Evolutionary conservation across 1,140 invertebrate species (phyloP).

Genomic region (Euborellia annulipes): DNA sequence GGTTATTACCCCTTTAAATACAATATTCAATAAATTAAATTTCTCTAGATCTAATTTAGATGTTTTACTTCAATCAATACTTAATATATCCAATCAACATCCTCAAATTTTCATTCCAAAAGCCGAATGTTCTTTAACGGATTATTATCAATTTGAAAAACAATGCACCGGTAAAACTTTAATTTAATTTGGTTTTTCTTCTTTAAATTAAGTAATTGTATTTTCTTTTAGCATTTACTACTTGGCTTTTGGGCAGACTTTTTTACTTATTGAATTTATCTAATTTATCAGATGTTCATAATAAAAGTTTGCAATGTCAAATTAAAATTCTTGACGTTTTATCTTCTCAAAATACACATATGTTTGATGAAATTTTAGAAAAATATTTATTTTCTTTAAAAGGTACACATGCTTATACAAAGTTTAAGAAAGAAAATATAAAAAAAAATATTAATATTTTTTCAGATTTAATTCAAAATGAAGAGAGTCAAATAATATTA

Average conservation of each 20-base stretch:
- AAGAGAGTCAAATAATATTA: too few relatives aligned
- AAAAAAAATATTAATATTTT: too few relatives aligned
- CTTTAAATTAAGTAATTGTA: background rate
- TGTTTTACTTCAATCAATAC: too few relatives aligned
- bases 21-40: too few relatives aligned
- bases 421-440: too few relatives aligned
- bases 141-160: conserved; percentile 14
- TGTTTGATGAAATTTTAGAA: conserved; percentile 19
- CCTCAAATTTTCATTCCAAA: too few relatives aligned
- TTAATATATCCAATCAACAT: too few relatives aligned
- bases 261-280: conserved; percentile 22
- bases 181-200: background rate
- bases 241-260: conserved; percentile 26
- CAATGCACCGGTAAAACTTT: conserved; percentile 20
- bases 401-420: too few relatives aligned
- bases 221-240: conserved; percentile 23
- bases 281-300: conserved; percentile 16
- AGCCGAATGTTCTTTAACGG: conserved; percentile 11
- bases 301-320: conserved; percentile 23
- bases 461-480: too few relatives aligned
- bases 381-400: conserved; percentile 23
- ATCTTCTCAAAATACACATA: conserved; percentile 18
- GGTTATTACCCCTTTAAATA: too few relatives aligned
- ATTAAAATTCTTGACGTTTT: conserved; percentile 25
- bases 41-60: too few relatives aligned